These are phyloP conservation scores for Ceratina calcarata DNA, from an alignment of 1,140 invertebrate species.

Conservation along the genomic window DNA sequence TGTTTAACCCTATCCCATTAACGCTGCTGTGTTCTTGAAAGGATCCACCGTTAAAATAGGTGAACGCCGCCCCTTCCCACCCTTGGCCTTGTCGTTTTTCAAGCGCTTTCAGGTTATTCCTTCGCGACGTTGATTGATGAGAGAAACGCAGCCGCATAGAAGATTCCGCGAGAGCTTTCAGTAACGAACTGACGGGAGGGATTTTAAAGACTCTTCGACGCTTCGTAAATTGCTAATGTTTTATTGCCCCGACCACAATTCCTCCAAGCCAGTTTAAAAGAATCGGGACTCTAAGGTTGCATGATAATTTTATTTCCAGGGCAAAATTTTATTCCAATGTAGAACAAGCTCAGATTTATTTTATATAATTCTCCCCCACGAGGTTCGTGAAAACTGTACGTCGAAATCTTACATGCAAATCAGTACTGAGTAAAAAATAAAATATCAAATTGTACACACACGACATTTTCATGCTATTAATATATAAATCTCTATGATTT, in stretches of 20 bases:
- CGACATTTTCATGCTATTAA: too few relatives aligned
- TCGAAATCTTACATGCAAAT: too few relatives aligned
- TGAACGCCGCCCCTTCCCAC: constrained; percentile 7
- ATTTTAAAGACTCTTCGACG: constrained; percentile 53
- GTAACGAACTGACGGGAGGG: constrained; percentile 53
- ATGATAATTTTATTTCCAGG: too few relatives aligned
- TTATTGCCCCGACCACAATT: constrained; percentile 52
- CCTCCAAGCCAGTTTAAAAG: not conserved
- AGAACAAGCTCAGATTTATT: too few relatives aligned
- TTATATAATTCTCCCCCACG: too few relatives aligned
- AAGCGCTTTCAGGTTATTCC: constrained; percentile 56
- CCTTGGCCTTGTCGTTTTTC: constrained; percentile 52
- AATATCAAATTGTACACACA: too few relatives aligned
- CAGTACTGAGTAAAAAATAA: too few relatives aligned
- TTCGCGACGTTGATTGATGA: constrained; percentile 61
- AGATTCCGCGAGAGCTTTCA: constrained; percentile 45
- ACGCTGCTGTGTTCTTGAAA: constrained; percentile 31
- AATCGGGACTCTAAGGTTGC: too few relatives aligned
- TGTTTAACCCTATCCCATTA: constrained; percentile 48
- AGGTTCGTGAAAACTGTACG: too few relatives aligned
- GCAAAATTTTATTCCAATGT: too few relatives aligned
- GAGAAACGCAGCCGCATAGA: constrained; percentile 54
- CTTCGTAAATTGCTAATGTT: constrained; percentile 62
- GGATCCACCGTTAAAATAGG: constrained; percentile 47
- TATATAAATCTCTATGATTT: too few relatives aligned